Conservation (phyloP, 2,797 vertebrate species). For the Smutsia temminckii region DNA sequence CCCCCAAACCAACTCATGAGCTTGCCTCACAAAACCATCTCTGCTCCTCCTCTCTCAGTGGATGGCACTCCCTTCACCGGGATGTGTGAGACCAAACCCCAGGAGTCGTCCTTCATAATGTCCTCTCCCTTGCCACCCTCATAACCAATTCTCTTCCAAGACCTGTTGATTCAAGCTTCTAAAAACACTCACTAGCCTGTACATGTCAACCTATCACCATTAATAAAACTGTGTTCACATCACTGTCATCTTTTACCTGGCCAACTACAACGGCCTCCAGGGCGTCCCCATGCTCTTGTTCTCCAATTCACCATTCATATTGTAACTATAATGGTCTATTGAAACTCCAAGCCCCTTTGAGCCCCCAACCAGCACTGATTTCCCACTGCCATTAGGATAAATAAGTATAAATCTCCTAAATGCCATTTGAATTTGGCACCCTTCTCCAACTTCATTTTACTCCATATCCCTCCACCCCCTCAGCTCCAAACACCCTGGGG, state of each 20-base stretch:
- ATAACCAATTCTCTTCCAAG: neutral
- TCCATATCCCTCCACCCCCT: rapidly evolving
- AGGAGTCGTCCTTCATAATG: neutral
- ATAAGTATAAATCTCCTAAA: neutral
- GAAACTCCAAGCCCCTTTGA: neutral
- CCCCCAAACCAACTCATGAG: neutral
- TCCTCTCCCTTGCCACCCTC: neutral
- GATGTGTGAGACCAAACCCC: neutral
- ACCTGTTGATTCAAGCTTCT: neutral
- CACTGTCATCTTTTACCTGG: neutral
- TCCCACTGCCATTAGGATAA: neutral
- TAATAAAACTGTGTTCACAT: neutral
- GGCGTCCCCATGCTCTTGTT: neutral
- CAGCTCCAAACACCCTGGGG: neutral
- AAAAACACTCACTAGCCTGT: neutral
- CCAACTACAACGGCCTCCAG: neutral
- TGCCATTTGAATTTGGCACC: neutral
- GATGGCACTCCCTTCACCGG: neutral
- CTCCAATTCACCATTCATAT: neutral
- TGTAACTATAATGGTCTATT: neutral
- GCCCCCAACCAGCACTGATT: neutral
- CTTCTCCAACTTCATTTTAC: neutral
- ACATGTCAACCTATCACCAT: neutral
- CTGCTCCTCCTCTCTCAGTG: neutral
- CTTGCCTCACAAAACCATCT: neutral